phyloP scores from a whole-genome alignment of 2,888 invertebrate genomes.

The Pristionchus exspectatus region DNA sequence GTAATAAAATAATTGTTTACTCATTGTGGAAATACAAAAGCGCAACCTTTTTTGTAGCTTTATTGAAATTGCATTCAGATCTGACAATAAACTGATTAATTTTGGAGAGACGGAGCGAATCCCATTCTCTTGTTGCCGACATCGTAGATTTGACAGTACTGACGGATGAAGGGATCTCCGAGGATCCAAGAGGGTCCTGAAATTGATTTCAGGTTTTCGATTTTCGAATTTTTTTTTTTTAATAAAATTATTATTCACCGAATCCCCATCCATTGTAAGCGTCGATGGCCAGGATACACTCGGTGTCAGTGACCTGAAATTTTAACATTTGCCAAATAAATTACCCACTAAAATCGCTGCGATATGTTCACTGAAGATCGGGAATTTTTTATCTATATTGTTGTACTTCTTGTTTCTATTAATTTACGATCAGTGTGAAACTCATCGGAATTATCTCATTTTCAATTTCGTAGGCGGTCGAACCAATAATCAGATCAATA shows the following conservation, averaged over 20 bases:
- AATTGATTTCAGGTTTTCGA: neutral
- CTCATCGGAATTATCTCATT: no score
- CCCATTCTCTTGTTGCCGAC: constrained; percentile 68
- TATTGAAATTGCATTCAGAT: neutral
- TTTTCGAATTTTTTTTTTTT: neutral
- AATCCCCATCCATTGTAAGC: neutral
- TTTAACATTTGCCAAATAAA: no score
- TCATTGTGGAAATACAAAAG: no score
- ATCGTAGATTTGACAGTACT: constrained; percentile 71
- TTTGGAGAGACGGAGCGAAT: constrained; percentile 61
- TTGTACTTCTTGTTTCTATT: no score
- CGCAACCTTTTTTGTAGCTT: no score
- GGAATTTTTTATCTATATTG: no score
- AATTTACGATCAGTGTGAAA: no score
- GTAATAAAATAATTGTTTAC: no score
- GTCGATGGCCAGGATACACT: neutral
- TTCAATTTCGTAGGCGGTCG: no score
- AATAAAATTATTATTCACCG: neutral
- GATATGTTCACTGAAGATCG: no score
- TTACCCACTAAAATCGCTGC: neutral
- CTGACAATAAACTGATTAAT: neutral
- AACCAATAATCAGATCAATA: no score
- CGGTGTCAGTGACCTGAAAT: neutral
- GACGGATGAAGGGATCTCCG: constrained; percentile 69
- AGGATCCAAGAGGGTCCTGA: constrained; percentile 64